These are phyloP conservation scores for Tinea semifulvella DNA, from an alignment of 2,888 invertebrate species.

Conservation along the genomic window DNA sequence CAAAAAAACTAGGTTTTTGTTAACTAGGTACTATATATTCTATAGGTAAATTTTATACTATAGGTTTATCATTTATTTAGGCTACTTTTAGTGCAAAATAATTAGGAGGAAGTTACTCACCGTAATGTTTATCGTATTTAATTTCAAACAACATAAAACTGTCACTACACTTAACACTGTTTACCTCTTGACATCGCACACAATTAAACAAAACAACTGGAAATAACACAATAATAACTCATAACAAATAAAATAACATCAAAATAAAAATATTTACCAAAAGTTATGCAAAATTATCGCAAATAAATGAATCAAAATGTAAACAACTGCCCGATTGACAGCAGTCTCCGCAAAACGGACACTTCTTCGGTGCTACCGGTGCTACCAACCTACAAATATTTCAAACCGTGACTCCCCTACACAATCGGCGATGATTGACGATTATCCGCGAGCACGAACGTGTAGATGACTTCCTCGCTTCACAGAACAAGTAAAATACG, in stretches of 20 bases:
- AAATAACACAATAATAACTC: conserved; percentile 43
- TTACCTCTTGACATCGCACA: conserved; percentile 67
- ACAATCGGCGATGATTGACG: too few relatives aligned
- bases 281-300: conserved; percentile 60
- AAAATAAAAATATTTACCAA: conserved; percentile 59
- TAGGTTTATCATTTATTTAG: background rate
- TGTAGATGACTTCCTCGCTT: too few relatives aligned
- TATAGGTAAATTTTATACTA: background rate
- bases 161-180: conserved; percentile 44
- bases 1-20: too few relatives aligned
- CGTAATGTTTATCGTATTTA: conserved; percentile 57
- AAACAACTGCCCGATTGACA: conserved; percentile 65
- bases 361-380: conserved; percentile 43
- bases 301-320: conserved; percentile 62
- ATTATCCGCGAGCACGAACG: too few relatives aligned
- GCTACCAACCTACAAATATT: conserved; percentile 25
- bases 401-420: too few relatives aligned
- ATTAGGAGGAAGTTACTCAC: conserved; percentile 36
- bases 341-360: conserved; percentile 54
- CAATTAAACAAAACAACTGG: conserved; percentile 37
- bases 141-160: conserved; percentile 62
- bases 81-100: conserved; percentile 1
- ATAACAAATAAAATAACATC: conserved; percentile 47
- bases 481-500: too few relatives aligned
- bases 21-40: background rate